Conservation (phyloP, 2,797 vertebrate genomes). For the Bradypodion ventrale region DNA sequence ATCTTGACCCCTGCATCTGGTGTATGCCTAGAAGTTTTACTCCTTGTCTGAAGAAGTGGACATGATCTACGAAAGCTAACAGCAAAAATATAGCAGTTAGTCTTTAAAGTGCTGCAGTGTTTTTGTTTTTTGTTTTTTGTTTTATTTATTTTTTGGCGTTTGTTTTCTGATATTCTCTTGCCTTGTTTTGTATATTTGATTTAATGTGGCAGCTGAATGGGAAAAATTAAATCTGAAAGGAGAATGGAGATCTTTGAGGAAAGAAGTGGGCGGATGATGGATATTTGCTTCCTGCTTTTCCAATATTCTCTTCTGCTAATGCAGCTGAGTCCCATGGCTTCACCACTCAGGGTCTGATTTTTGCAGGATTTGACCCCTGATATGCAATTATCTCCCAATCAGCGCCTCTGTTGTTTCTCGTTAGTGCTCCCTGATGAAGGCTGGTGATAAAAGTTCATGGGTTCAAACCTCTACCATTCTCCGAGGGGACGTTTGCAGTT, state of each 20-base stretch:
- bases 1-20: too few relatives aligned
- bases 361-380: background rate
- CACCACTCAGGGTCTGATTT: background rate
- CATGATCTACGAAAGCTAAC: too few relatives aligned
- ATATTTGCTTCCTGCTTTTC: background rate
- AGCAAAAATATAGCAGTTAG: too few relatives aligned
- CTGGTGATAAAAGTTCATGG: conserved; percentile 20
- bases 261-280: background rate
- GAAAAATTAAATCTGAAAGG: background rate
- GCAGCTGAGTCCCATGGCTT: background rate
- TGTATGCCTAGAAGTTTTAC: too few relatives aligned
- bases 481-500: conserved; percentile 1
- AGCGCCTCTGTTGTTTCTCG: background rate
- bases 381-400: background rate
- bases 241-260: background rate
- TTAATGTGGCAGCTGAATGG: background rate
- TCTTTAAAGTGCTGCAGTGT: too few relatives aligned
- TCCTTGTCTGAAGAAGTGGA: background rate
- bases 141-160: too few relatives aligned
- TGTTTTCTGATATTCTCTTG: too few relatives aligned
- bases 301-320: too few relatives aligned
- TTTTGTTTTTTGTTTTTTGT: too few relatives aligned
- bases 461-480: conserved; percentile 7
- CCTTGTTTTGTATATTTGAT: background rate
- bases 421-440: background rate